Percentiles rank a stretch among this genome's conserved stretches.
phyloP scores from a whole-genome alignment of 2,797 vertebrate species.

The Lepus townsendii region DNA sequence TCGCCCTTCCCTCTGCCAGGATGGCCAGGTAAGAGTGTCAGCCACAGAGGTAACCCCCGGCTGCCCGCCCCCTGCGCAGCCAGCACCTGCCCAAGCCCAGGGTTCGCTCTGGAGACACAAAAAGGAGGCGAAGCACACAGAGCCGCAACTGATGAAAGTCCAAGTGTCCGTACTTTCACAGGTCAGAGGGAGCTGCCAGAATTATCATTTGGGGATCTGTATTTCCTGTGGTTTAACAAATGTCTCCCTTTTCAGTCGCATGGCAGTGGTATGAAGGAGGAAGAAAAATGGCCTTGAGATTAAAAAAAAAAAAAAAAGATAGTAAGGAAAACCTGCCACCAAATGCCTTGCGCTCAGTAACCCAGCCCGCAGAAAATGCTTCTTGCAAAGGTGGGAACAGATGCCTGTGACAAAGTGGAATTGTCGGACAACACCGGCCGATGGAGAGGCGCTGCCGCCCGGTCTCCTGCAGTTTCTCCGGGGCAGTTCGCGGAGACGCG shows the following conservation, averaged over 20 bases:
- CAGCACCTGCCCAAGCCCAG: neutral
- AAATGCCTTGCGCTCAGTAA: neutral
- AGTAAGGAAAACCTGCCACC: neutral
- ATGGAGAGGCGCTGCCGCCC: neutral
- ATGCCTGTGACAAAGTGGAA: neutral
- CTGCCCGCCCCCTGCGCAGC: neutral
- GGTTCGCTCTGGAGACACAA: slow-evolving; percentile 25
- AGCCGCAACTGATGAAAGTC: slow-evolving; percentile 41
- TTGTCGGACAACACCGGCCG: neutral
- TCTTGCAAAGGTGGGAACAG: slow-evolving; percentile 12
- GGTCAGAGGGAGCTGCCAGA: neutral
- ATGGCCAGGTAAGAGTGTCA: slow-evolving; percentile 24
- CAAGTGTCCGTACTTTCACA: slow-evolving; percentile 48
- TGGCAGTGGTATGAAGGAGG: neutral
- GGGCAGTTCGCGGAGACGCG: neutral
- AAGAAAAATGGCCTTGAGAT: slow-evolving; percentile 41
- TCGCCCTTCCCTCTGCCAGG: slow-evolving; percentile 42
- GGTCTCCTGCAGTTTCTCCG: neutral
- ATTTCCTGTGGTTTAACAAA: slow-evolving; percentile 62
- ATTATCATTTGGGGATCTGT: neutral
- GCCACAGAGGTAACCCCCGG: neutral
- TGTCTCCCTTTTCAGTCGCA: slow-evolving; percentile 13
- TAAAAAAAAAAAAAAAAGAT: neutral
- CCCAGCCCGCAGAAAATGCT: neutral
- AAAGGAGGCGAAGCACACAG: slow-evolving; percentile 1